Evolutionary conservation across 2,113 vertebrate genomes (phyloP).

Genomic region (Alethe diademata): DNA sequence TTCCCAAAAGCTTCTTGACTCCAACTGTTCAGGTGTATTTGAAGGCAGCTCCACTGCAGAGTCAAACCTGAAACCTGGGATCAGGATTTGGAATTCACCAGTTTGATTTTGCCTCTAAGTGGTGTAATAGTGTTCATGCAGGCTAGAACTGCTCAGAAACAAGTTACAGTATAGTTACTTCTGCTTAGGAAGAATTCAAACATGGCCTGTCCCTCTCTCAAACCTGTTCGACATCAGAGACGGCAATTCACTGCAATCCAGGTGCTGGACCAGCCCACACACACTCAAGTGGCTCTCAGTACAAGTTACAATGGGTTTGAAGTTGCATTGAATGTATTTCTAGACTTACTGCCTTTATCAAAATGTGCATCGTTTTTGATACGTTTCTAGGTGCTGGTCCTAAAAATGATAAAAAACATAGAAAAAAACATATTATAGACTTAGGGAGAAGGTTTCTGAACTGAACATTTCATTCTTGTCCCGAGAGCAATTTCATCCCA

Average conservation of each 20-base stretch:
- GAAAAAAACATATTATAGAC: neutral
- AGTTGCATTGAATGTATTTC: neutral
- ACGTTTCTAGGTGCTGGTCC: accelerated
- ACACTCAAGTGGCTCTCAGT: neutral
- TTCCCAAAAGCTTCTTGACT: neutral
- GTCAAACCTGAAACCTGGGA: neutral
- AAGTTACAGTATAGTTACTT: neutral
- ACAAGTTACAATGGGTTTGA: accelerated
- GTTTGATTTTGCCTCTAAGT: neutral
- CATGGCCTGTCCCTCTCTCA: neutral
- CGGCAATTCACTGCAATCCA: neutral
- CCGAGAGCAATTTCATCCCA: neutral
- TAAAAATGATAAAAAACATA: neutral
- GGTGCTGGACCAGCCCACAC: neutral
- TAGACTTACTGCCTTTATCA: neutral
- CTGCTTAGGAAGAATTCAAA: neutral
- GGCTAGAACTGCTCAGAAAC: neutral
- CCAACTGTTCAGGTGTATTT: neutral
- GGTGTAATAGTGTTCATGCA: neutral
- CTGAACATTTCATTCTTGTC: neutral
- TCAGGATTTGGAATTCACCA: neutral
- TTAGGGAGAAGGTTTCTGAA: neutral
- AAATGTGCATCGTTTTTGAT: neutral
- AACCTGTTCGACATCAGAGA: neutral
- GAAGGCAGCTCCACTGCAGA: neutral